Evolutionary conservation across 2,888 invertebrate species (phyloP).

Genomic region (Nycteola revayana): DNA sequence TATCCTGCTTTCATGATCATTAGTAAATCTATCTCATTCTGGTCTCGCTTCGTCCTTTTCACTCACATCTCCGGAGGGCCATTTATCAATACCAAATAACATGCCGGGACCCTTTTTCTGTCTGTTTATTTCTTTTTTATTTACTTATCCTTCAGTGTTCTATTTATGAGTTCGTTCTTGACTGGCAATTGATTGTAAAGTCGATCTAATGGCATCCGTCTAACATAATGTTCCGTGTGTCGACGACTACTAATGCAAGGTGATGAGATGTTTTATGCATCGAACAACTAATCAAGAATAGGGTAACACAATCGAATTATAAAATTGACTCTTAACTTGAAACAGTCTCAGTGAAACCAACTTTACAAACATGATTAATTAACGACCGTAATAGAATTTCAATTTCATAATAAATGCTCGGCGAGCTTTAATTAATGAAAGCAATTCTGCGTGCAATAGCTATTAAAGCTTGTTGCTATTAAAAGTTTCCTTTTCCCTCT

Average conservation of each 20-base stretch:
- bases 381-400: constrained; percentile 44
- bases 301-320: constrained; percentile 35
- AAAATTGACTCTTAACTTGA: constrained; percentile 30
- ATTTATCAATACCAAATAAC: constrained; percentile 82
- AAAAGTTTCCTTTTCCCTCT: constrained; percentile 64
- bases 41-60: constrained; percentile 62
- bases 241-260: constrained; percentile 70
- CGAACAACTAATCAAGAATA: constrained; percentile 27
- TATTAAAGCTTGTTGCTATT: constrained; percentile 57
- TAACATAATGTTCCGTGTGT: constrained; percentile 63
- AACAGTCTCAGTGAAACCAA: constrained; percentile 17
- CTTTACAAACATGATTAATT: constrained; percentile 45
- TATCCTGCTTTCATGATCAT: constrained; percentile 66
- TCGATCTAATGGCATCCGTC: constrained; percentile 69
- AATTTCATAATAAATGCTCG: constrained; percentile 50
- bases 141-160: constrained; percentile 73
- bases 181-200: constrained; percentile 78
- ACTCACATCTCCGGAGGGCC: constrained; percentile 70
- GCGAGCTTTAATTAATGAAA: constrained; percentile 55
- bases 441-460: constrained; percentile 63
- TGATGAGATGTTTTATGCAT: constrained; percentile 39
- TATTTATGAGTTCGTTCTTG: constrained; percentile 65
- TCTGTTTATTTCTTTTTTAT: constrained; percentile 78
- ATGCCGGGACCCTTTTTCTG: constrained; percentile 74
- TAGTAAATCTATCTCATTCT: constrained; percentile 61